phyloP scores from a whole-genome alignment of 2,888 invertebrate species.

The Alloscopus bannaensis region DNA sequence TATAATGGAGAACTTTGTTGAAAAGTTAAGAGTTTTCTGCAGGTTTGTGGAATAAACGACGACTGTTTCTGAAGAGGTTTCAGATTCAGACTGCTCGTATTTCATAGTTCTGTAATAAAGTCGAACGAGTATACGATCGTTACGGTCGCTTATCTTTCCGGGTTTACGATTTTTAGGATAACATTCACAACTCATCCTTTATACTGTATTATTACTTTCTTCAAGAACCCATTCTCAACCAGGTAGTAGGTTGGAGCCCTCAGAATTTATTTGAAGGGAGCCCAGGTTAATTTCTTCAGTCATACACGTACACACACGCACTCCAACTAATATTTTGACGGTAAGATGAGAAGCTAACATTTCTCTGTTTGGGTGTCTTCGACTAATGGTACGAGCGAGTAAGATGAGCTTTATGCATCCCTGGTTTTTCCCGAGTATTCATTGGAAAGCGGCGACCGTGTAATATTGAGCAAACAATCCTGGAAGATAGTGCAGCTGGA shows the following conservation, averaged over 20 bases:
- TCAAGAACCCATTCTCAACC: not conserved
- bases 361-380: no score
- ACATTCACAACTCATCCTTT: not conserved
- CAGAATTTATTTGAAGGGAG: not conserved
- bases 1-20: slow-evolving; percentile 53
- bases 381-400: no score
- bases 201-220: slow-evolving; percentile 1
- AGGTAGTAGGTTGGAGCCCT: slow-evolving; percentile 3
- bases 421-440: slow-evolving; percentile 7
- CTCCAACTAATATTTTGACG: no score
- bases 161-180: slow-evolving; percentile 8
- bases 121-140: not conserved
- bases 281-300: not conserved
- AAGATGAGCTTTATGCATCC: not conserved
- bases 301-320: not conserved
- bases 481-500: slow-evolving; percentile 6
- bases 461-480: slow-evolving; percentile 16
- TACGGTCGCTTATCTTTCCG: no score
- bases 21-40: slow-evolving; percentile 39
- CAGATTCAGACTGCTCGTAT: slow-evolving; percentile 25
- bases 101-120: slow-evolving; percentile 21
- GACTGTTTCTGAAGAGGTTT: slow-evolving; percentile 12
- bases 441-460: slow-evolving; percentile 17
- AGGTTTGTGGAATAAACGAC: slow-evolving; percentile 19
- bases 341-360: no score